A percentile compares a stretch with the other conserved stretches of the same genome.
Conservation (phyloP, 2,797 vertebrate genomes). For the Anas capensis region DNA sequence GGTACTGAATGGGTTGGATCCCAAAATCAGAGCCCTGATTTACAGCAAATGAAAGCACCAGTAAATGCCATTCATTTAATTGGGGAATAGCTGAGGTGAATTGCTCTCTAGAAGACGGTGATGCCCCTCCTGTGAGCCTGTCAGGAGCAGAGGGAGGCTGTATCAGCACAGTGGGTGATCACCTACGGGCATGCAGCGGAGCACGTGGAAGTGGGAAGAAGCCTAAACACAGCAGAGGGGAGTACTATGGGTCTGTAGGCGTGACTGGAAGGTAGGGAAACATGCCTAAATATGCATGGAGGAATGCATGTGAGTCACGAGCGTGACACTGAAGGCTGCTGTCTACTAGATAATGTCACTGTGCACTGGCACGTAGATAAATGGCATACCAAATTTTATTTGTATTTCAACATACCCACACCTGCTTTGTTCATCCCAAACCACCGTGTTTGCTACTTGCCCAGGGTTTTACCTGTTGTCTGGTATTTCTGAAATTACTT, state of each 20-base stretch:
- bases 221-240: neutral
- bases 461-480: neutral
- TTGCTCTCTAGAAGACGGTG: neutral
- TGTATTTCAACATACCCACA: neutral
- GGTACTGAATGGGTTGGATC: neutral
- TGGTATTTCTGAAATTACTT: neutral
- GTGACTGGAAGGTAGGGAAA: neutral
- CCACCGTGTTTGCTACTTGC: neutral
- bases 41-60: neutral
- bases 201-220: neutral
- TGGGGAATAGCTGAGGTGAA: neutral
- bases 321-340: neutral
- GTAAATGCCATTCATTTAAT: neutral
- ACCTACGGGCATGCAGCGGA: neutral
- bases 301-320: neutral
- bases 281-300: neutral
- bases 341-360: neutral
- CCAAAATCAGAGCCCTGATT: neutral
- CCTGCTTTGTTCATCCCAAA: neutral
- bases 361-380: neutral
- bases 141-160: neutral
- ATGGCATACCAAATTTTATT: neutral
- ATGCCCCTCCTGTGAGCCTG: neutral
- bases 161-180: neutral
- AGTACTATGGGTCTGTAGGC: neutral